A percentile compares a stretch with the other conserved stretches of the same genome.
Evolutionary conservation across 1,140 invertebrate species (phyloP).

Genomic region (Ceratosolen solmsi): DNA sequence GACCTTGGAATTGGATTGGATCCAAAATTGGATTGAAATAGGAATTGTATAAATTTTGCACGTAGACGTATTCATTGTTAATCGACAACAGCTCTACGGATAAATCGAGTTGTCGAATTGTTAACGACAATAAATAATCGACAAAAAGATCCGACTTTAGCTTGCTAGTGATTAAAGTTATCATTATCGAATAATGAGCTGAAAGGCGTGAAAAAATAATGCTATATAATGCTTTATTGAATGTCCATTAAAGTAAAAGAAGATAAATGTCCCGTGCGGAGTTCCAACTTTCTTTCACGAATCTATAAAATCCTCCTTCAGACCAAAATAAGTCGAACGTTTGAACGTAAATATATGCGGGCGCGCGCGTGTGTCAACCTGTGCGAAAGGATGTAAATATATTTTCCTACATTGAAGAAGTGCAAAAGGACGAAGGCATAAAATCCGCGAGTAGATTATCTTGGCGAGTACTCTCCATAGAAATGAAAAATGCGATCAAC

Average conservation of each 20-base stretch:
- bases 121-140: too few relatives aligned
- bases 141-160: neutral
- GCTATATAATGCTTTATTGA: neutral
- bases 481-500: too few relatives aligned
- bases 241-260: neutral
- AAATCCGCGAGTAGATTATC: conserved; percentile 39
- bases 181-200: neutral
- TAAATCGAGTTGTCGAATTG: too few relatives aligned
- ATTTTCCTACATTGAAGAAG: too few relatives aligned
- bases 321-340: neutral
- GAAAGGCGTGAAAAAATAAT: neutral
- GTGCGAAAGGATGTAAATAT: too few relatives aligned
- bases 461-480: neutral
- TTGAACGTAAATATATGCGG: neutral
- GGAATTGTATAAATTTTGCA: too few relatives aligned
- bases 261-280: neutral
- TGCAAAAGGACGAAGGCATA: neutral
- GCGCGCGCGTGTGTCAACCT: too few relatives aligned
- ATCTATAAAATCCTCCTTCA: neutral
- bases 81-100: too few relatives aligned
- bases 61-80: too few relatives aligned
- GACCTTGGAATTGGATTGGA: neutral
- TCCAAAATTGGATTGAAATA: too few relatives aligned
- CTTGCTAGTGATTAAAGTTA: neutral
- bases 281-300: neutral